These are phyloP conservation scores for Bombus confusus DNA, from an alignment of 1,140 invertebrate genomes.

Conservation along the genomic window DNA sequence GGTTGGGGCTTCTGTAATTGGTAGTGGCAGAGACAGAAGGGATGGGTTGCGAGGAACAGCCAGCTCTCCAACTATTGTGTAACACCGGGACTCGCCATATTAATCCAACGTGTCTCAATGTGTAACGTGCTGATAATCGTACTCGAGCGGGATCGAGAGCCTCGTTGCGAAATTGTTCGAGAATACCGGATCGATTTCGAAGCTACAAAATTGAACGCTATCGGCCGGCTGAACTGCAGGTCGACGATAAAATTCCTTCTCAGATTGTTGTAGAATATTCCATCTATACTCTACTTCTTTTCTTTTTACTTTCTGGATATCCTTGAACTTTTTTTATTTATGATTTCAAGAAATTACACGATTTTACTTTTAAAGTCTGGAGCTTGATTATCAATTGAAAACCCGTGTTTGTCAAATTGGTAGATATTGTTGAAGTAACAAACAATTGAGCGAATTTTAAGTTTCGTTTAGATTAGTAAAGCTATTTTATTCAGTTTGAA, in stretches of 20 bases:
- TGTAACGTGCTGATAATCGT: slow-evolving; percentile 31
- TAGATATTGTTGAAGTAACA: not conserved
- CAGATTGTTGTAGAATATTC: not conserved
- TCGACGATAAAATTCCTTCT: not conserved
- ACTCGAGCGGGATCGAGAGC: not conserved
- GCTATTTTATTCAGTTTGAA: no score
- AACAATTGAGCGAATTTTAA: not conserved
- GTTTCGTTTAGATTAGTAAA: no score
- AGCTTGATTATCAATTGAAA: not conserved
- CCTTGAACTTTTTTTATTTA: not conserved
- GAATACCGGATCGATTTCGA: not conserved
- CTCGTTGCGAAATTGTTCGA: not conserved
- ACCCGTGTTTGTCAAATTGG: not conserved
- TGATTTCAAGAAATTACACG: not conserved
- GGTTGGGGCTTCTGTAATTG: slow-evolving; percentile 35
- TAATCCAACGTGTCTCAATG: slow-evolving; percentile 25
- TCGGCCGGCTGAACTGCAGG: no score
- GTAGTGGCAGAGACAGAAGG: slow-evolving; percentile 33
- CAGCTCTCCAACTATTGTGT: slow-evolving; percentile 27
- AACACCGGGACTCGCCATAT: slow-evolving; percentile 16
- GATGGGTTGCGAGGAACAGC: not conserved
- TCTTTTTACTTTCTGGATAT: not conserved
- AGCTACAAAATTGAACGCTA: not conserved
- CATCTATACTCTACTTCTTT: not conserved
- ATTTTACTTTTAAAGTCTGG: not conserved